Evolutionary conservation across 2,888 invertebrate species (phyloP), one percentile per base, ranked within the genome.

Genomic region (Microctonus brassicae): DNA sequence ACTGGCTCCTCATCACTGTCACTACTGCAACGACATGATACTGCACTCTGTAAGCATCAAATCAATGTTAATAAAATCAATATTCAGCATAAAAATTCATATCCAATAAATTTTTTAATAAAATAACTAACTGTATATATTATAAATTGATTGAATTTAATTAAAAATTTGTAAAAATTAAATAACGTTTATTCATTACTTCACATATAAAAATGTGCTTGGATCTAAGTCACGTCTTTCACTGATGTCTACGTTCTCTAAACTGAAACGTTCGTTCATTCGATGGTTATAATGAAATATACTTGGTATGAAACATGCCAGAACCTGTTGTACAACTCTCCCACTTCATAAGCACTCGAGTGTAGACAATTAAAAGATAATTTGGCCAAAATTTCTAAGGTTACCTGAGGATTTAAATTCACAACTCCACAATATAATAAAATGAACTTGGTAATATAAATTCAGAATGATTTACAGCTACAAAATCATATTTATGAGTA

Each of bases 1-100:
- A 92, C 92, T 63, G 94, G 94, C 83, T 94, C 94, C 88, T 93
- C 93, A 90, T 94, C 93, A 82, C 92, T 89, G 81, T 89, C 90
- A 78, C 89, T 92, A 84, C 93, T 92, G 80, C 88, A 85, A 80
- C 90, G 90, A 70, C 88, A 88, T 79, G 89, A 87, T 73, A 86
- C 82, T 66, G 89, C 89, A 82, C 89, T 91, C 93, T 93, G 90
- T 70, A 91, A 90, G 75, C 83, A 65, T 75, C 76, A 77, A 78
- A 67, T 52, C 55, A 26, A 69, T 29, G 58, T 68, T 17, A 58
- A 33, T 17, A 10, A 33, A 13, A 13, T 60, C 42, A 57, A 61
- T 36, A 34, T 69, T 36, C 39, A 36, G 29, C 11, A 17, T 5
- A 20, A 11, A 11, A 52, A 11, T 5, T 22, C n/a, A 36, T 10